Base-by-base conservation (phyloP, 2,888 invertebrate genomes). In the Thyatira batis region DNA sequence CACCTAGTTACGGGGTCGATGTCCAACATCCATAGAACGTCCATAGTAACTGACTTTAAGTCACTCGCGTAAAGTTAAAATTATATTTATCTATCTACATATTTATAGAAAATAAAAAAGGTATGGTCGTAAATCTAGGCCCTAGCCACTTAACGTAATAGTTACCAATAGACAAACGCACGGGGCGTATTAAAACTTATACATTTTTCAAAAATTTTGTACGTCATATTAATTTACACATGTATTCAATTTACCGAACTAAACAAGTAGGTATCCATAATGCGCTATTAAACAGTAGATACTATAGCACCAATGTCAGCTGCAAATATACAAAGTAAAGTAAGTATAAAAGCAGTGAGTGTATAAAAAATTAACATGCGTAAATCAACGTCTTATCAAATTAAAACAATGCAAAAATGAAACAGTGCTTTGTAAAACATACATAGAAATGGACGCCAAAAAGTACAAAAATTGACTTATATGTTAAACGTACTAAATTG, bases 221-320 rank as follows among this genome's bases (percentile, higher is more conserved):
- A 79, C 72, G 75, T 72, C 61, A 58, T 57, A 66, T 61, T 56
- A 49, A 60, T 65, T 65, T 65, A 68, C 53, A 65, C 57, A 62
- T 53, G 55, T 66, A 60, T 61, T 20, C 13, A 39, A 44, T 10
- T 50, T 44, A 53, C 17, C 27, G 51, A 53, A 50, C n/a, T 28
- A 44, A 28, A 28, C 11, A 21, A 50, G 58, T 61, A 58, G 30
- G 58, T 59, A 55, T 68, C 59, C 52, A 60, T 67, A 65, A 71
- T 70, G 76, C 69, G 69, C 70, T 75, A 73, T 73, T 61, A 73
- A 76, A 75, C 17, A 39, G 70, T 73, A 73, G 65, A 73, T 71
- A 70, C 73, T 85, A 81, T 91, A 92, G 91, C 91, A 92, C 91
- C 91, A 91, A 83, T 78, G 70, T 90, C 89, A 91, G 90, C 91